Evolutionary conservation across 23 tunicate genomes (phyloP).

Genomic region (Ascidia mentula): DNA sequence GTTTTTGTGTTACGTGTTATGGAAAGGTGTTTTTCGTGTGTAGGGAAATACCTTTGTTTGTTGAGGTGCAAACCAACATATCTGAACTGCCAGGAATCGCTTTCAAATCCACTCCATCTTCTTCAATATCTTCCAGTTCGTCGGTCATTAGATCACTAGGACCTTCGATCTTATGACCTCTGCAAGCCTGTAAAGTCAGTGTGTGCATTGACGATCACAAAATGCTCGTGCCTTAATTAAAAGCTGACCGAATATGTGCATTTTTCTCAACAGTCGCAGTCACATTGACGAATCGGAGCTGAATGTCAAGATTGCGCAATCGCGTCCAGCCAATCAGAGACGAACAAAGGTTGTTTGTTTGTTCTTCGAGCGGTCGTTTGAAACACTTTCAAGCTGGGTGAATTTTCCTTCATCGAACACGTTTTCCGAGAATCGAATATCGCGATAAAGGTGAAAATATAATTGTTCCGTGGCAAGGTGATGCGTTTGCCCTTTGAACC

Average conservation of each 20-base stretch:
- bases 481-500: too few relatives aligned
- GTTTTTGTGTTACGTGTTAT: too few relatives aligned
- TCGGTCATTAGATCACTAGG: too few relatives aligned
- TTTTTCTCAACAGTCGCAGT: not conserved
- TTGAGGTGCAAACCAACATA: not conserved
- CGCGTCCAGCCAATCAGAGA: not conserved
- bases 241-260: too few relatives aligned
- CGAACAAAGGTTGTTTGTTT: not conserved
- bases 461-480: too few relatives aligned
- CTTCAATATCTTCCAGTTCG: not conserved
- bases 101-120: not conserved
- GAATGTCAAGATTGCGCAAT: constrained; percentile 12
- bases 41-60: not conserved
- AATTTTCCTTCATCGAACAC: not conserved
- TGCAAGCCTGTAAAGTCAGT: not conserved
- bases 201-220: too few relatives aligned
- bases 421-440: not conserved
- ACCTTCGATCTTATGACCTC: not conserved
- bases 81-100: not conserved
- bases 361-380: not conserved
- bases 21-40: too few relatives aligned
- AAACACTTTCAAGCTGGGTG: not conserved
- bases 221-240: too few relatives aligned
- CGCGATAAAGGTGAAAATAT: not conserved
- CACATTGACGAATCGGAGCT: constrained; percentile 11